Base-by-base conservation (phyloP, 2,113 vertebrate species). In the Dicaeum eximium region DNA sequence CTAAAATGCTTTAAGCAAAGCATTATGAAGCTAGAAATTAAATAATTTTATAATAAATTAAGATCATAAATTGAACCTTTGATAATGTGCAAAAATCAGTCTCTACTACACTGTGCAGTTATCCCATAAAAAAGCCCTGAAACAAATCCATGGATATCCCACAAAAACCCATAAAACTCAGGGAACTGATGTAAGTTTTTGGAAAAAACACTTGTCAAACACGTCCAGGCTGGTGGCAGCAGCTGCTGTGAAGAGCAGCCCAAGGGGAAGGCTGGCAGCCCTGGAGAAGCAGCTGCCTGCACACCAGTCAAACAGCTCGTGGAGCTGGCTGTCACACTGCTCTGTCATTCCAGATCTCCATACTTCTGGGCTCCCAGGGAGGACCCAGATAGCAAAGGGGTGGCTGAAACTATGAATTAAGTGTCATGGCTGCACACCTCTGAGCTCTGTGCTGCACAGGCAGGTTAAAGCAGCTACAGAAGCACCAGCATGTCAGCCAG, bases 291-390 rank as follows among this genome's bases (percentile, higher is more conserved):
- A 64, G 70, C 54, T 65, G 37, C 31, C 78, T 7, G 22, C 45
- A 44, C 33, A 25, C 7, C 0, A 0, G 40, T 2, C 4, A 7
- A 67, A 62, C 56, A 44, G 69, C 31, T 35, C 10, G 1, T 15
- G 1, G 37, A 66, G 56, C 72, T 73, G 31, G 25, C n/a, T 57
- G n/a, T 61, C 44, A 38, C 13, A 6, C 30, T 33, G 60, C 27
- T 28, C 7, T 40, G 64, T 30, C 27, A 15, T 33, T 35, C 77
- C 35, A 0, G 3, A 57, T 54, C 37, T 38, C 61, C 45, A 31
- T 0, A 2, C 22, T 24, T 80, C 48, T 42, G 54, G 35, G 71
- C 67, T 74, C 83, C 69, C 60, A 78, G 38, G 15, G 30, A 88
- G 47, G 40, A 84, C 38, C 28, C 47, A 64, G 13, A 19, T 10